Percentiles rank a stretch among this genome's conserved stretches.
Evolutionary conservation across 2,113 vertebrate species (phyloP).

Genomic region (Sula dactylatra): DNA sequence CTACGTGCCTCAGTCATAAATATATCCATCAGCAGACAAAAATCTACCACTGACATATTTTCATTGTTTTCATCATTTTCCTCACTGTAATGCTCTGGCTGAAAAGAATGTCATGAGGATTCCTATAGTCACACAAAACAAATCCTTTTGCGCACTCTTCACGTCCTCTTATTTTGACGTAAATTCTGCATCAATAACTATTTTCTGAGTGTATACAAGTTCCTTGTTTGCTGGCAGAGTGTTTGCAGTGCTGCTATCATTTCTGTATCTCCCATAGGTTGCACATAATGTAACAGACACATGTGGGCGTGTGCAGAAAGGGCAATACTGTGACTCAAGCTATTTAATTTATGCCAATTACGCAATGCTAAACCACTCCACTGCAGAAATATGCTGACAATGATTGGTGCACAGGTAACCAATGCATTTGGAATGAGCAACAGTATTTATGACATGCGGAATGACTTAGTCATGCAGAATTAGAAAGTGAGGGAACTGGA

Average conservation of each 20-base stretch:
- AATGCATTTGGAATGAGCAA: not conserved
- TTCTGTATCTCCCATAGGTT: not conserved
- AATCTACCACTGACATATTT: not conserved
- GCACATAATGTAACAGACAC: not conserved
- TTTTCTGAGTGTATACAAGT: not conserved
- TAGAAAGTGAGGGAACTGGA: not conserved
- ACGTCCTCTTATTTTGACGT: not conserved
- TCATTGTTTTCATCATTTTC: not conserved
- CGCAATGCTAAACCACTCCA: not conserved
- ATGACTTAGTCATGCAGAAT: not conserved
- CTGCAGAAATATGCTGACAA: not conserved
- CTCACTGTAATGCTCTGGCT: not conserved
- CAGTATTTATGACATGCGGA: not conserved
- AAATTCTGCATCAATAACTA: not conserved
- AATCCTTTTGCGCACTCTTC: not conserved
- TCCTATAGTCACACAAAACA: not conserved
- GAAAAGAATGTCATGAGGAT: not conserved
- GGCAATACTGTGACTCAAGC: slow-evolving; percentile 31
- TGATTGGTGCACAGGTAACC: not conserved
- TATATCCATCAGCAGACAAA: not conserved
- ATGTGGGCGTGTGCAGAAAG: slow-evolving; percentile 10
- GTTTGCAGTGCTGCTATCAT: not conserved
- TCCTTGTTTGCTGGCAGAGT: not conserved
- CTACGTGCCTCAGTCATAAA: not conserved
- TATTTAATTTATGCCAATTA: not conserved